phyloP scores from a whole-genome alignment of 2,113 vertebrate species.

The Larimichthys polyactis region DNA sequence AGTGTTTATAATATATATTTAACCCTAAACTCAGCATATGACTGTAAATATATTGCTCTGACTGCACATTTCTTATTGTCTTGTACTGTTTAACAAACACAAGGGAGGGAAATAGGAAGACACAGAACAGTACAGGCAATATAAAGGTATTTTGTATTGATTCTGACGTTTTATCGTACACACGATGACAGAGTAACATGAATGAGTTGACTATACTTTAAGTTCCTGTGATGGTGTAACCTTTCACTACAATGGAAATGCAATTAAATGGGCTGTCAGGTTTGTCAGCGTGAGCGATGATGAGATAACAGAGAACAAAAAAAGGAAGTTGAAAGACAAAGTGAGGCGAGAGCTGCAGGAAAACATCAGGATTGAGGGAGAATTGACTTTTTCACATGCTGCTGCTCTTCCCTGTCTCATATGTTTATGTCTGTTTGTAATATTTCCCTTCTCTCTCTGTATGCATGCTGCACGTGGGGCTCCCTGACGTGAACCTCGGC shows the following conservation, averaged over 20 bases:
- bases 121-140: neutral
- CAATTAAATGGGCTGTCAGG: conserved; percentile 29
- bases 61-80: neutral
- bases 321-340: conserved; percentile 17
- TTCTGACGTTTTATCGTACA: neutral
- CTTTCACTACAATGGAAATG: conserved; percentile 23
- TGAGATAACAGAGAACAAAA: conserved; percentile 15
- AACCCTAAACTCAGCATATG: neutral
- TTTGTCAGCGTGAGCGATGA: conserved; percentile 15
- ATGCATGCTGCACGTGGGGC: neutral
- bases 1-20: neutral
- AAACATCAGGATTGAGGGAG: neutral
- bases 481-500: conserved; percentile 28
- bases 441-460: neutral
- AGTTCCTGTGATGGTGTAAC: neutral
- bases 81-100: neutral
- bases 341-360: neutral
- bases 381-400: conserved; percentile 18
- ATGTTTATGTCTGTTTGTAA: conserved; percentile 6
- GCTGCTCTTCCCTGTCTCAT: neutral
- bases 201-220: neutral
- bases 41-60: neutral
- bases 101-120: neutral
- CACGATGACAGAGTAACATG: neutral
- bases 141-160: neutral